phyloP scores from a whole-genome alignment of 2,797 vertebrate genomes.

The Parauchenoglanis punctatus region DNA sequence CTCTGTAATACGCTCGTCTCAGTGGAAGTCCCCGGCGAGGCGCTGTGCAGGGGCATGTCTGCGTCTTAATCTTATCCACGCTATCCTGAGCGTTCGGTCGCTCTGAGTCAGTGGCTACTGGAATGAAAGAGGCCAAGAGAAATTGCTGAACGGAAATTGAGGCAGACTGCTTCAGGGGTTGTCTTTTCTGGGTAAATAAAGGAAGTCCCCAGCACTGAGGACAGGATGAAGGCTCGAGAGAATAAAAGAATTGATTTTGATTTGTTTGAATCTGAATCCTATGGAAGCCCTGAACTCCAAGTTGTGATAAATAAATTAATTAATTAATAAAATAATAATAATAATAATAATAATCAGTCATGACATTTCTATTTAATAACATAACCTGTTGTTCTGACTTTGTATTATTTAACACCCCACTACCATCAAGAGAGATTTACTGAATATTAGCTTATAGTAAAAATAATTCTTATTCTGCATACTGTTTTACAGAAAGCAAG shows the following conservation, averaged over 20 bases:
- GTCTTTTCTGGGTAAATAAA: constrained; percentile 43
- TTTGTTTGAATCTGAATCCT: not conserved
- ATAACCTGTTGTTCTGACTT: not conserved
- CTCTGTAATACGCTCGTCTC: constrained; percentile 38
- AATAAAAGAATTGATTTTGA: not conserved
- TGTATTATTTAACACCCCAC: not conserved
- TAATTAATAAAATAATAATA: no score
- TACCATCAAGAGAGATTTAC: not conserved
- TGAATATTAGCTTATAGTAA: not conserved
- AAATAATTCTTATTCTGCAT: not conserved
- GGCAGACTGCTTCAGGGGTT: constrained; percentile 20
- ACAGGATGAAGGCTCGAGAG: not conserved
- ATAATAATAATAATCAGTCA: not conserved
- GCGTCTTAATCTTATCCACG: constrained; percentile 25
- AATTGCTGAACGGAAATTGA: constrained; percentile 46
- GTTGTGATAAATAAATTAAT: not conserved
- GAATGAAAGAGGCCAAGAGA: constrained; percentile 13
- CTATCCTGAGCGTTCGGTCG: not conserved
- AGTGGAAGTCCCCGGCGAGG: constrained; percentile 42
- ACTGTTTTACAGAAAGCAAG: not conserved
- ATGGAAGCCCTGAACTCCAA: not conserved
- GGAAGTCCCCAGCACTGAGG: constrained; percentile 20
- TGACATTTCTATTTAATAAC: not conserved
- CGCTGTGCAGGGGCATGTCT: constrained; percentile 38
- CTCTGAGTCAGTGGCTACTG: constrained; percentile 45